Base-by-base conservation (phyloP, 2,113 vertebrate species). In the Scomber scombrus region DNA sequence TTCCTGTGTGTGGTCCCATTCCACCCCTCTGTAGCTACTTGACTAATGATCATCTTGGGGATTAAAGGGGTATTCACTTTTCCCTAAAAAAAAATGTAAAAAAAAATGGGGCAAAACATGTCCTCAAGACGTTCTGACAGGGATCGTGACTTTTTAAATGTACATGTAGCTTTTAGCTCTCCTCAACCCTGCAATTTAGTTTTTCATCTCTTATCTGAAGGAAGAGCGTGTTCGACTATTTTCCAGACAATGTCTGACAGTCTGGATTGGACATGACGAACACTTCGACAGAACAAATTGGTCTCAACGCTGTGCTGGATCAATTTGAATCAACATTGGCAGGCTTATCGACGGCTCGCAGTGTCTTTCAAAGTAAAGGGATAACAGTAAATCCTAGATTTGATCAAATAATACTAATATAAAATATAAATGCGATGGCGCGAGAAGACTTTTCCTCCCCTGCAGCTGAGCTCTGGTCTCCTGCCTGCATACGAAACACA, bases 271-370 rank as follows among this genome's bases (percentile, higher is more conserved):
- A 71, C 69, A 67, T 55, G 40, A 21, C 62, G 73, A 72, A 62
- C 49, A 29, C 51, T 76, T 62, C 62, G 63, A 34, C 34, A 64
- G 76, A 71, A 73, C 26, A 76, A 83, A 72, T 54, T 73, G 76
- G 56, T 87, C 85, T 69, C 71, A 68, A 49, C 23, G 34, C 80
- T 77, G 50, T 29, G 15, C 19, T 6, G 26, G 45, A 75, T 71
- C 68, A 57, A 64, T 80, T 46, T 55, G 16, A 71, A 51, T 49
- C 21, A 43, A 52, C 46, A 23, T 52, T 21, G 16, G 40, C 51
- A 40, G 46, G 63, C 7, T 31, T 52, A 63, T 50, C 55, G 18
- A 50, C 65, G 15, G 26, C 34, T 26, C 69, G 7, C 21, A 77
- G 14, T 47, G 46, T 75, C 26, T 65, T 72, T 71, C 34, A 52